A percentile compares a stretch with the other conserved stretches of the same genome.
Conservation (phyloP, 2,888 invertebrate species). For the Cyclophora albipunctata region DNA sequence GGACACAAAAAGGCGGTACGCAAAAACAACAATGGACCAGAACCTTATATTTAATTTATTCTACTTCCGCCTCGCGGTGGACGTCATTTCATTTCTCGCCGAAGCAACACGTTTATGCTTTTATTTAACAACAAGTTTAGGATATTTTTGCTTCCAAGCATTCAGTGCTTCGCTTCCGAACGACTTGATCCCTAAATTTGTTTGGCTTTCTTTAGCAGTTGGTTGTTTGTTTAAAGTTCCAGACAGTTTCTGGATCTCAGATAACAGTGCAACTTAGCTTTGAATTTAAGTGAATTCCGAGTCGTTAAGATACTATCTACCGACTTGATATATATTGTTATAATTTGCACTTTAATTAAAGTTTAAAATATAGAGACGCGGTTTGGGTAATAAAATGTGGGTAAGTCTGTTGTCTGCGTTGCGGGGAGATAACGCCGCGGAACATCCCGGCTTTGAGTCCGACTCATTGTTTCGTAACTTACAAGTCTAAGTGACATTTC, state of each 20-base stretch:
- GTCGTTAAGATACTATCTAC: constrained; percentile 38
- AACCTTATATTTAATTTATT: constrained; percentile 63
- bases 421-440: constrained; percentile 50
- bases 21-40: constrained; percentile 50
- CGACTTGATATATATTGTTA: constrained; percentile 40
- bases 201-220: constrained; percentile 51
- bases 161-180: constrained; percentile 1
- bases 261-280: constrained; percentile 44
- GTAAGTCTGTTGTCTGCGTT: constrained; percentile 10
- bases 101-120: constrained; percentile 57
- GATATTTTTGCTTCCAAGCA: not conserved
- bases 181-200: constrained; percentile 43
- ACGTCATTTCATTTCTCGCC: constrained; percentile 56
- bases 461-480: constrained; percentile 68
- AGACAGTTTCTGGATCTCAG: constrained; percentile 38
- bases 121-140: constrained; percentile 29
- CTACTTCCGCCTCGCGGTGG: constrained; percentile 44
- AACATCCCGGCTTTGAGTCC: constrained; percentile 66
- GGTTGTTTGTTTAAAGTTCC: constrained; percentile 51
- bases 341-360: constrained; percentile 37
- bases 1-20: constrained; percentile 36
- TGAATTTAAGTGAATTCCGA: constrained; percentile 48
- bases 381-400: constrained; percentile 39
- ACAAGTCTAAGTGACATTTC: constrained; percentile 67
- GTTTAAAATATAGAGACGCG: constrained; percentile 26